Evolutionary conservation across 1,140 invertebrate species (phyloP).

Genomic region (Andricus grossulariae): DNA sequence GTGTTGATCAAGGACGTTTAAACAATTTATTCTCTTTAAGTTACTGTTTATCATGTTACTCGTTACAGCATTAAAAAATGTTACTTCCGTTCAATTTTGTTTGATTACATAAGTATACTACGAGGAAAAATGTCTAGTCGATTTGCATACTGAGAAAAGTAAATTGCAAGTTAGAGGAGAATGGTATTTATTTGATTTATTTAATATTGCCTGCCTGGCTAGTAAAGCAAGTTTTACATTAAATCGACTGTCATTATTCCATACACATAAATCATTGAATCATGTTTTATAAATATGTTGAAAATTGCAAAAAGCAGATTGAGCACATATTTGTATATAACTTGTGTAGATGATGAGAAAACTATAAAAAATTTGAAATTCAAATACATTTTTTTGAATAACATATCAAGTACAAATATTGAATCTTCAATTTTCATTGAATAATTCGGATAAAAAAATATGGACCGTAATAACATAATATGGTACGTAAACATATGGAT

Average conservation of each 20-base stretch:
- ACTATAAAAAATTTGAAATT: background rate
- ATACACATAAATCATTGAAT: slow-evolving; percentile 6
- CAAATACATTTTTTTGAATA: background rate
- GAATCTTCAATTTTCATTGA: background rate
- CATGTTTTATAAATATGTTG: slow-evolving; percentile 1
- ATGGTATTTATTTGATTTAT: background rate
- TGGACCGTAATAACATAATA: too few relatives aligned
- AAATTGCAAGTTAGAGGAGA: background rate
- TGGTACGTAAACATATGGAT: too few relatives aligned
- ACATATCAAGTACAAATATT: slow-evolving; percentile 17
- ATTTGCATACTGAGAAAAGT: background rate
- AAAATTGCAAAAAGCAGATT: background rate
- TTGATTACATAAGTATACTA: background rate
- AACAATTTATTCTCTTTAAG: background rate
- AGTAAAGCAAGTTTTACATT: background rate
- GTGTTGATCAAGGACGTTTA: background rate
- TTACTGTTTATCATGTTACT: slow-evolving; percentile 1
- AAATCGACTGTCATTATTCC: background rate
- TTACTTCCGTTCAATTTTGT: slow-evolving; percentile 12
- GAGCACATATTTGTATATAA: background rate
- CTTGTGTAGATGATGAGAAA: background rate
- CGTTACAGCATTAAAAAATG: background rate
- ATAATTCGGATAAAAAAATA: too few relatives aligned
- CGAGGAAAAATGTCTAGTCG: background rate
- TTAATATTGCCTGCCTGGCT: background rate